Evolutionary conservation across 2,797 vertebrate genomes (phyloP).

Genomic region (Scarus forsteni): DNA sequence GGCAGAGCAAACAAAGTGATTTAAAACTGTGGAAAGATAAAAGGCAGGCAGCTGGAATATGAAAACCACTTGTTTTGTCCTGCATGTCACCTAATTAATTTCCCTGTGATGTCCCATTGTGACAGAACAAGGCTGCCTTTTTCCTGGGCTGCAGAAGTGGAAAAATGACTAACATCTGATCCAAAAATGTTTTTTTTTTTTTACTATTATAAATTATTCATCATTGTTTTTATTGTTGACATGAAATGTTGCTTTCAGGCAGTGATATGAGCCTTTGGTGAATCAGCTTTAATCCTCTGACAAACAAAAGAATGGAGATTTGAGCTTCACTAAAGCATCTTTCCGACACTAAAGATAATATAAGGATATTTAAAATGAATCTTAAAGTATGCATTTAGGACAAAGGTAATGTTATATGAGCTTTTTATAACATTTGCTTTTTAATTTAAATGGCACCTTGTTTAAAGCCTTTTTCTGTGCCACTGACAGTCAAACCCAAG

Average conservation of each 20-base stretch:
- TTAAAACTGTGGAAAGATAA: constrained; percentile 61
- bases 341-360: background rate
- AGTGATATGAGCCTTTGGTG: constrained; percentile 17
- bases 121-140: constrained; percentile 48
- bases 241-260: constrained; percentile 34
- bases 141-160: constrained; percentile 23
- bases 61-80: constrained; percentile 55
- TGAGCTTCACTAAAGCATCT: background rate
- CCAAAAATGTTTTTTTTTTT: constrained; percentile 7
- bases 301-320: background rate
- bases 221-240: constrained; percentile 30
- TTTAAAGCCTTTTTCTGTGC: no score
- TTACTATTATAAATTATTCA: constrained; percentile 20
- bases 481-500: no score
- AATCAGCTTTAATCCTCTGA: constrained; percentile 20
- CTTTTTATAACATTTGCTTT: no score
- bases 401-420: background rate
- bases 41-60: constrained; percentile 55
- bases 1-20: constrained; percentile 57
- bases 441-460: no score
- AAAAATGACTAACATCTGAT: constrained; percentile 56
- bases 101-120: constrained; percentile 58
- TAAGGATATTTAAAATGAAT: background rate
- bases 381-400: background rate
- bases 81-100: constrained; percentile 70